Percentiles rank a stretch among this genome's conserved stretches.
Conservation (phyloP, 2,113 vertebrate species). For the Chrysemys picta region DNA sequence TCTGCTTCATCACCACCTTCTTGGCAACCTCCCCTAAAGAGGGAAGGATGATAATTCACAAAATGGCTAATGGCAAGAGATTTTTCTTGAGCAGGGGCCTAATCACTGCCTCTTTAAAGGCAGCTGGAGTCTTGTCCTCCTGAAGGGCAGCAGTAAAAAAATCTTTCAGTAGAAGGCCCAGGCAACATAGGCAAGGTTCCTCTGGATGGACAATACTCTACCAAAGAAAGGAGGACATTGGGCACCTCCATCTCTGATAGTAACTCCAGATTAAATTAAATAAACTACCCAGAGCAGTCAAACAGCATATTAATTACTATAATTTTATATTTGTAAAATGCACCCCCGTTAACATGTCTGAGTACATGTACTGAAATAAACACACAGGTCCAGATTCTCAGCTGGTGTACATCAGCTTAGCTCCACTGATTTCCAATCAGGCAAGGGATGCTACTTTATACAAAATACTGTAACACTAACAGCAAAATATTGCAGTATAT, state of each 20-base stretch:
- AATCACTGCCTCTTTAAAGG: neutral
- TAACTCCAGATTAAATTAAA: neutral
- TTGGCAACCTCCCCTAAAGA: neutral
- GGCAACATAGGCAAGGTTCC: neutral
- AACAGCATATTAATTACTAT: neutral
- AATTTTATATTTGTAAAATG: neutral
- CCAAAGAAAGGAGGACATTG: neutral
- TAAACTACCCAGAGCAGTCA: neutral
- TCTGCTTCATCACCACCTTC: neutral
- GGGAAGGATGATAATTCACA: neutral
- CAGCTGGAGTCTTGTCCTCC: neutral
- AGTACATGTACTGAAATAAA: neutral
- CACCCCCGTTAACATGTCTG: neutral
- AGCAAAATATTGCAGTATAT: neutral
- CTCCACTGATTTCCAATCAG: neutral
- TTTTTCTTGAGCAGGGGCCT: neutral
- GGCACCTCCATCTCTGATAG: neutral
- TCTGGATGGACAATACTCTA: neutral
- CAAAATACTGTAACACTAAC: neutral
- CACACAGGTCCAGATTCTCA: neutral
- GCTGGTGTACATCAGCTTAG: neutral
- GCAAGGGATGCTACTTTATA: neutral
- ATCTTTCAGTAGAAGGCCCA: neutral
- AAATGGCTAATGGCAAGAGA: neutral
- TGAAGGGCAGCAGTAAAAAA: neutral